These are phyloP conservation scores for Agrochola macilenta DNA, from an alignment of 2,888 invertebrate genomes.

Conservation along the genomic window DNA sequence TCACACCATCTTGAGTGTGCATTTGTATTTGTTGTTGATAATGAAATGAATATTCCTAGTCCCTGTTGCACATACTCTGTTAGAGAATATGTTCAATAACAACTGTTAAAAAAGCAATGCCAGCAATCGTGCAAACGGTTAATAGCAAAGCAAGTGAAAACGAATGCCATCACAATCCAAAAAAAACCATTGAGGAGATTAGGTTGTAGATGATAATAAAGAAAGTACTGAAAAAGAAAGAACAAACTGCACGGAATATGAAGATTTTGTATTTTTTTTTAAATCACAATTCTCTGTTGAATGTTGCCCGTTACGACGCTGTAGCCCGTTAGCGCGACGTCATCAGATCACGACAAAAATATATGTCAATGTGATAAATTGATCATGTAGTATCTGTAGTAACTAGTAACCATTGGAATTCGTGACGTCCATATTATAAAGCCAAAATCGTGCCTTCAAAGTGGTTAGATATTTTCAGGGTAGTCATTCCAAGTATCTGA, in stretches of 20 bases:
- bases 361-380: conserved; percentile 50
- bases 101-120: not conserved
- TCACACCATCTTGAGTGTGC: conserved; percentile 9
- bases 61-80: not conserved
- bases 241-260: not conserved
- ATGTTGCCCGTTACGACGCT: not conserved
- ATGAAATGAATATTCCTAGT: not conserved
- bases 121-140: not conserved
- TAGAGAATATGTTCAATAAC: not conserved
- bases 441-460: conserved; percentile 15
- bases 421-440: conserved; percentile 38
- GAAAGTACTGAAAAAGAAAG: no score
- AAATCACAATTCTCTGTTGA: not conserved
- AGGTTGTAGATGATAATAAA: conserved; percentile 1
- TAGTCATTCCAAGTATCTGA: conserved; percentile 5
- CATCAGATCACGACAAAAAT: conserved; percentile 14
- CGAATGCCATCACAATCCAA: not conserved
- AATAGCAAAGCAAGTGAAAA: not conserved
- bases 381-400: conserved; percentile 29
- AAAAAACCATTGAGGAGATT: not conserved
- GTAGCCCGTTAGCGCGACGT: not conserved
- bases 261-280: not conserved
- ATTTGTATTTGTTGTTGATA: conserved; percentile 6
- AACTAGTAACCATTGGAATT: conserved; percentile 3
- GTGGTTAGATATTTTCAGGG: conserved; percentile 46